Conservation (phyloP, 2,113 vertebrate genomes). For the Macrotus californicus region DNA sequence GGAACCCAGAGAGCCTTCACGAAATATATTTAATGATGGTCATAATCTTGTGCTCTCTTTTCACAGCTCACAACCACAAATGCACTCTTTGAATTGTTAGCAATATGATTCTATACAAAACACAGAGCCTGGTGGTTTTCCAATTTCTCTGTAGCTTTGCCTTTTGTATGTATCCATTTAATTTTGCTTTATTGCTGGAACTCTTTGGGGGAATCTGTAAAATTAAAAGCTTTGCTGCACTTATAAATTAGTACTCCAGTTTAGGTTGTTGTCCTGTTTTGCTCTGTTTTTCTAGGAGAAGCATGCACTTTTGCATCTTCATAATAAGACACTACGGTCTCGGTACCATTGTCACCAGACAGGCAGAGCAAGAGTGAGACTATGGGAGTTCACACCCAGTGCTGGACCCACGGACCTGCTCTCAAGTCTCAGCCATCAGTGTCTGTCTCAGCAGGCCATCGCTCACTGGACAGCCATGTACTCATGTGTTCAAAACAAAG, state of each 20-base stretch:
- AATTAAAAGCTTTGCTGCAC: neutral
- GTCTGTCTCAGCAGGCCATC: neutral
- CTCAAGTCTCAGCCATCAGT: neutral
- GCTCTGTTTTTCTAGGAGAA: neutral
- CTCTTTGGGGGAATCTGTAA: neutral
- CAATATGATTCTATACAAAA: neutral
- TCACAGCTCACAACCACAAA: neutral
- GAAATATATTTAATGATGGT: neutral
- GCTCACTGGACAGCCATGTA: neutral
- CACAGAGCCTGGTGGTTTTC: neutral
- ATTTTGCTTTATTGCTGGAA: constrained; percentile 15
- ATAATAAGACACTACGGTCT: neutral
- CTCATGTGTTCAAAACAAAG: neutral
- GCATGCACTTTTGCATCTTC: neutral
- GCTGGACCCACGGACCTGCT: neutral
- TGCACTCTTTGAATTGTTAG: neutral
- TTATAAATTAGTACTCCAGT: neutral
- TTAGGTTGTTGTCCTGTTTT: neutral
- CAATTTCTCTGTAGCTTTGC: neutral
- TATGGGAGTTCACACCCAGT: neutral
- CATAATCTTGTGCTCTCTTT: neutral
- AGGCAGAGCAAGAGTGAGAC: neutral
- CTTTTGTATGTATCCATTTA: neutral
- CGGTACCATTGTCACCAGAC: too few relatives aligned
- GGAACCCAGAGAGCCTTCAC: neutral